Evolutionary conservation across 2,113 vertebrate genomes (phyloP), one percentile per base, ranked within the genome.

Genomic region (Pelodiscus sinensis): DNA sequence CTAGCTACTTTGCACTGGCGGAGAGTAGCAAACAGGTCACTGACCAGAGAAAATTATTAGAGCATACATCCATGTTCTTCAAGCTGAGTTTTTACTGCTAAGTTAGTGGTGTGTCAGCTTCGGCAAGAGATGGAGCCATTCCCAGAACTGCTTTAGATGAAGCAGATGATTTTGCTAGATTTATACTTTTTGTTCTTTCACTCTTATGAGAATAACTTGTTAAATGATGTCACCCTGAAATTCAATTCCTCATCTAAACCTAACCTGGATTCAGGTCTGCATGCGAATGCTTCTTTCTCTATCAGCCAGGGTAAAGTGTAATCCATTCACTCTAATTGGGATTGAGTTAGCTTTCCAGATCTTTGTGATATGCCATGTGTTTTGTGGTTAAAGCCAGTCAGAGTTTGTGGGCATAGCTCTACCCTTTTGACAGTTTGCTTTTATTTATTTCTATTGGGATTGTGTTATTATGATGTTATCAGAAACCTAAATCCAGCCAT

Each of bases 261-360:
- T 79, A 82, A 62, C 11, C 12, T 60, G 60, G 29, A 21, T 84
- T 86, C 19, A 62, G 4, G 56, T 79, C 31, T 75, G 25, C 31
- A 50, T 50, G 3, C 9, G 31, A 82, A 57, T 11, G 4, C 62
- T 81, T 78, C 22, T 89, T 22, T 57, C 71, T 81, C 29, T n/a
- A 35, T 68, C 25, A 79, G 31, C 19, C 82, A 25, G 51, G 35
- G 81, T 60, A 62, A 87, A 84, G 75, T 0, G 1, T 79, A 51
- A 82, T 15, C 16, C 3, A 50, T 44, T n/a, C 35, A 3, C 7
- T 12, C 54, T 15, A 1, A 27, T 27, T 0, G 22, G 51, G 57
- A 29, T 0, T 0, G 31, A 24, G 19, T 73, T 81, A 86, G 54
- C 88, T 71, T 79, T 52, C 12, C 8, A 1, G 29, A 35, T 78